These are phyloP conservation scores for Amazona vittata DNA, from an alignment of 2,113 vertebrate genomes.

Conservation along the genomic window DNA sequence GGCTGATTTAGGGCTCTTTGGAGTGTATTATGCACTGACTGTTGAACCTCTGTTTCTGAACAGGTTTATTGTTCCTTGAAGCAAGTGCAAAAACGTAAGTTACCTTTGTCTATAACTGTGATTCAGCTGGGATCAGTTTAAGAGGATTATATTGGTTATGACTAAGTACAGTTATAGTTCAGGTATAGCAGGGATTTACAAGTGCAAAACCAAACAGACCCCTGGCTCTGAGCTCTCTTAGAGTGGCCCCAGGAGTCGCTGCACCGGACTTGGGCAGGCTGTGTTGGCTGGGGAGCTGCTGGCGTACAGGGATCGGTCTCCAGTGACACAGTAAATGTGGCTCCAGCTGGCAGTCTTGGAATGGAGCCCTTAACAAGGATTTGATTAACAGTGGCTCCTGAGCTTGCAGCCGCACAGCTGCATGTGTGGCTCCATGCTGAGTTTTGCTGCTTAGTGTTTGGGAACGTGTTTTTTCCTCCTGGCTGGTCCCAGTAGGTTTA, in stretches of 20 bases:
- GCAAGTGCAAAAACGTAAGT: constrained; percentile 99
- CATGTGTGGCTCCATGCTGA: accelerated
- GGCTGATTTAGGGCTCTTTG: background rate
- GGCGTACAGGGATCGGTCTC: accelerated
- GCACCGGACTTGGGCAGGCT: accelerated
- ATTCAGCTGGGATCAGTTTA: background rate
- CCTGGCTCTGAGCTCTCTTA: background rate
- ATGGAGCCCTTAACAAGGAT: background rate
- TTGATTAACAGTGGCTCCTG: accelerated
- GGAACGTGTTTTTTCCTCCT: accelerated
- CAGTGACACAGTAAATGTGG: background rate
- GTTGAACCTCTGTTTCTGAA: constrained; percentile 66
- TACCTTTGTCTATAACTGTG: background rate
- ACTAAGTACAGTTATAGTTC: background rate
- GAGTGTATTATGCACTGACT: constrained; percentile 18
- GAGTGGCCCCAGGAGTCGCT: accelerated
- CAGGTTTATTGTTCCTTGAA: constrained; percentile 96
- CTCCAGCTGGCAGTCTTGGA: background rate
- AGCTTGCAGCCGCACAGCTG: background rate
- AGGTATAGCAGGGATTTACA: background rate
- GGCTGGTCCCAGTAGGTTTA: background rate
- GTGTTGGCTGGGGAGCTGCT: background rate
- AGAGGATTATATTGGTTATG: background rate
- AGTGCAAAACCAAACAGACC: too few relatives aligned
- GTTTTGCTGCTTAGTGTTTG: background rate